Base-by-base conservation (phyloP, 2,113 vertebrate species). In the Hippopotamus amphibius region DNA sequence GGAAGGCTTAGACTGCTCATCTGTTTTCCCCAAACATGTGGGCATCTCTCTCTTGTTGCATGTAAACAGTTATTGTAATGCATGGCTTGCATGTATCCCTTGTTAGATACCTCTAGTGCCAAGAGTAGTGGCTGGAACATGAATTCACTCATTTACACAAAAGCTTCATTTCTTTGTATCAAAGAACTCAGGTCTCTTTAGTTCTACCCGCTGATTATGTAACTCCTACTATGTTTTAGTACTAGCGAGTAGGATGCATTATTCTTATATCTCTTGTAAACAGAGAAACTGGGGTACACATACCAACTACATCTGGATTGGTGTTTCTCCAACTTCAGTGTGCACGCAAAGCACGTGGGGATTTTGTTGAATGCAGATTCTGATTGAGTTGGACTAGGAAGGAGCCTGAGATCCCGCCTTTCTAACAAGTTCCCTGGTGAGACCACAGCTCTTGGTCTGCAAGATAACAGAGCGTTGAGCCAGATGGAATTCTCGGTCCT, bases 101-200 rank as follows among this genome's bases (percentile, higher is more conserved):
- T 19, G 0, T 24, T 72, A 88, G 13, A 84, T 16, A 74, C n/a
- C 3, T 69, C 50, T 63, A 4, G 9, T 57, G 12, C 37, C 15
- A 59, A 79, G 8, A 50, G 57, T 6, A 37, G 10, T 41, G 21
- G 33, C 43, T 80, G 37, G 9, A 94, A 59, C 3, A 6, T 55
- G 13, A 72, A 63, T 95, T 79, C 84, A 65, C 33, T 53, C 28
- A 81, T 68, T 80, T 55, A 68, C 1, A n/a, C 2, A 10, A 80
- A 43, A 88, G 33, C 5, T 65, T 90, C 76, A 17, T 71, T 89
- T 86, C 37, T 96, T 92, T 77, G 7, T 61, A 71, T 76, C 50
- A 22, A 92, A 95, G 61, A 95, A 95, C n/a, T 74, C 19, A 37
- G 41, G 7, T 80, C 33, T 33, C 37, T 84, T 76, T 81, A 57